Percentiles rank a stretch among this genome's conserved stretches.
phyloP scores from a whole-genome alignment of 2,797 vertebrate species.

The Erethizon dorsatum region DNA sequence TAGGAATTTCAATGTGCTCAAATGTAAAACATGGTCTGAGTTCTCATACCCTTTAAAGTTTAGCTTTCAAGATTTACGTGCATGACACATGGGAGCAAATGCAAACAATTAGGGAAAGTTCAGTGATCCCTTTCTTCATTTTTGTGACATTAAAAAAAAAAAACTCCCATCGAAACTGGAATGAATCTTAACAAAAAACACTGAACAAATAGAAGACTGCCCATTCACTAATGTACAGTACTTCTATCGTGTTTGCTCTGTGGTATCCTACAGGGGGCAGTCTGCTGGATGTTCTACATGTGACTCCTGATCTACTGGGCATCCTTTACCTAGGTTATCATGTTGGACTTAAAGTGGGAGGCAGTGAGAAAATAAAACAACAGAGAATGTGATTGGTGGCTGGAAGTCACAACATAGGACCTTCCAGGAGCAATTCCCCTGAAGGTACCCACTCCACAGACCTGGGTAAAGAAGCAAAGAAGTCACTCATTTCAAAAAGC shows the following conservation, averaged over 20 bases:
- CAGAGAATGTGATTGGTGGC: neutral
- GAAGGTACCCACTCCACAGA: neutral
- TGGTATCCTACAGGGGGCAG: neutral
- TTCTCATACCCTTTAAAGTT: conserved; percentile 4
- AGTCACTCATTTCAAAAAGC: neutral
- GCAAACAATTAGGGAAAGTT: neutral
- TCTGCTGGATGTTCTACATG: neutral
- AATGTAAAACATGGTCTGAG: neutral
- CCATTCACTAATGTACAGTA: neutral
- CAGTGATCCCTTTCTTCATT: neutral
- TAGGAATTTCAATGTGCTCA: neutral
- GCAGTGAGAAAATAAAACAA: neutral
- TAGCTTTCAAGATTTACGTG: neutral
- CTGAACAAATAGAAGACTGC: neutral
- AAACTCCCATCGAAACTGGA: neutral
- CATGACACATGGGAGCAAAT: neutral
- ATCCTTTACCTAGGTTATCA: neutral
- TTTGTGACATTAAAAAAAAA: neutral
- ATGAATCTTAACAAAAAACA: neutral
- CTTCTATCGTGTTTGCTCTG: neutral
- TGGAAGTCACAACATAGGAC: neutral
- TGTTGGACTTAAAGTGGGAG: neutral
- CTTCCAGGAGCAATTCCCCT: neutral
- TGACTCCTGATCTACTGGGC: neutral
- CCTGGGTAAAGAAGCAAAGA: neutral